A percentile compares a stretch with the other conserved stretches of the same genome.
Conservation (phyloP, 2,888 invertebrate genomes). For the Pseudococcus longispinus region DNA sequence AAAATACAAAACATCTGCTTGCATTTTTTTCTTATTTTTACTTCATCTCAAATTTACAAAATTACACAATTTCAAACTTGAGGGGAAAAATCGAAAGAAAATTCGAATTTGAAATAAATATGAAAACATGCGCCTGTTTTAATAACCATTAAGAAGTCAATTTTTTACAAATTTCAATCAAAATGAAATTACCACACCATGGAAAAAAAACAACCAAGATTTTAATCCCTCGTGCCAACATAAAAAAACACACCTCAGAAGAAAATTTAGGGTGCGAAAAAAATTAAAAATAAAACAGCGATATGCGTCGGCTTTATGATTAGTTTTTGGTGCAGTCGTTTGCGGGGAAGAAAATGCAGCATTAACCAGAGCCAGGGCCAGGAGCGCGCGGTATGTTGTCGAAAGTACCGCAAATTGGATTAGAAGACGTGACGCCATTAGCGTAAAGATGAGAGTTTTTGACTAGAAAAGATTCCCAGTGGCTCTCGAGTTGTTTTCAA, state of each 20-base stretch:
- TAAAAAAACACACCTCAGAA: neutral
- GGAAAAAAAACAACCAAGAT: neutral
- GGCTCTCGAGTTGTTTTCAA: conserved; percentile 57
- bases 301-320: conserved; percentile 47
- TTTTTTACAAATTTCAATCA: neutral
- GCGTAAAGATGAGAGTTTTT: conserved; percentile 59
- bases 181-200: neutral
- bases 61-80: no score
- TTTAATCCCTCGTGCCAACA: neutral
- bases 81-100: neutral
- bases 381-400: conserved; percentile 43
- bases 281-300: conserved; percentile 10
- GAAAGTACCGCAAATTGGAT: conserved; percentile 63
- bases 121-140: no score
- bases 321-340: conserved; percentile 55
- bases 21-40: neutral
- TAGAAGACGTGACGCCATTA: conserved; percentile 65
- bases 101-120: neutral
- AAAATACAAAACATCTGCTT: neutral
- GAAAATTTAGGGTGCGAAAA: neutral
- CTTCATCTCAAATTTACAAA: neutral
- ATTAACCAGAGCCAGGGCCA: conserved; percentile 17
- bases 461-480: conserved; percentile 56
- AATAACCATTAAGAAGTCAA: no score
- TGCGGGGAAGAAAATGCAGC: conserved; percentile 49